Base-by-base conservation (phyloP, 2,797 vertebrate genomes). In the Scolopax rusticola region DNA sequence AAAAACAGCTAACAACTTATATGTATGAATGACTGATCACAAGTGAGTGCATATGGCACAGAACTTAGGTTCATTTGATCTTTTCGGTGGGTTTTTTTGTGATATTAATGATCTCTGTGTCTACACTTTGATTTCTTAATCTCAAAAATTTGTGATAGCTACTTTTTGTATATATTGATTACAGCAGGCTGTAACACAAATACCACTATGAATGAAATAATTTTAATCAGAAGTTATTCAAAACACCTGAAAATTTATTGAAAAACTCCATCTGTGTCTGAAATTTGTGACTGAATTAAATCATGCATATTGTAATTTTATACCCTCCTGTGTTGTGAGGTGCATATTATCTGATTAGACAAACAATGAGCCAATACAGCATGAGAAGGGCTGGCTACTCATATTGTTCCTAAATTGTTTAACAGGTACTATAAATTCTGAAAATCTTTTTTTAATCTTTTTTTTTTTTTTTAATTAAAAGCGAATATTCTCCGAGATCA, bases 281-380 rank as follows among this genome's bases (percentile, higher is more conserved):
- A 95, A 93, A 94, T 75, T 79, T n/a, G 2, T 78, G 68, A 71
- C 38, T 90, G 64, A 93, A 87, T 80, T 93, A 92, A 76, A 90
- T 87, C 25, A 63, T 77, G 23, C 45, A 45, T 73, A 45, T 47
- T 92, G 50, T 64, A 95, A 75, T 50, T 89, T 89, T 84, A 80
- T 43, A 88, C 82, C 27, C 6, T 85, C 28, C 17, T 24, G 3
- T 85, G n/a, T 33, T 84, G 32, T 90, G 50, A 95, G 76, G 50
- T 84, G 27, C 54, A 54, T 65, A 47, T 85, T 91, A 87, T 60
- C 38, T 61, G 76, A 85, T 80, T 89, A 87, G 64, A 89, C 45
- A 84, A 87, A 67, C 7, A 85, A 67, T 1, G 2, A 75, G 24
- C 9, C 30, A 84, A 30, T 48, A 78, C 9, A 71, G 9, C 16